A percentile compares a stretch with the other conserved stretches of the same genome.
Evolutionary conservation across 1,140 invertebrate genomes (phyloP).

Genomic region (Cydia pomonella): DNA sequence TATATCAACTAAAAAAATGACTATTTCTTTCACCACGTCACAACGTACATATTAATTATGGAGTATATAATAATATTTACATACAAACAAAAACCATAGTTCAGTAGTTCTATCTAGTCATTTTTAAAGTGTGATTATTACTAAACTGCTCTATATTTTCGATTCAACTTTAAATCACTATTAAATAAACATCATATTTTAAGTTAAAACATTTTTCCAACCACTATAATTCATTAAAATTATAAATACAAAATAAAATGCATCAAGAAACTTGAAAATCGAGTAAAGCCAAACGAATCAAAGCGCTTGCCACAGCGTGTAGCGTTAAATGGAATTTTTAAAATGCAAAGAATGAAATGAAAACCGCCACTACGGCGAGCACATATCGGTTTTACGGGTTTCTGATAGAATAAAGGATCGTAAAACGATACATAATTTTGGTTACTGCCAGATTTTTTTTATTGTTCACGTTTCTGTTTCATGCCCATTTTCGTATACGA

Average conservation of each 20-base stretch:
- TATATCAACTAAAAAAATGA: too few relatives aligned
- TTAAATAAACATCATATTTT: too few relatives aligned
- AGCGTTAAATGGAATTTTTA: conserved; percentile 29
- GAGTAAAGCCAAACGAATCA: conserved; percentile 11
- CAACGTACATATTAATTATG: too few relatives aligned
- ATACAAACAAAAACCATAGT: too few relatives aligned
- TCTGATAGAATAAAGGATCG: conserved; percentile 2
- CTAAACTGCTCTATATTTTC: too few relatives aligned
- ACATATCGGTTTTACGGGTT: conserved; percentile 11
- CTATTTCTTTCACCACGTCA: too few relatives aligned
- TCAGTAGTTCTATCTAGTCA: too few relatives aligned
- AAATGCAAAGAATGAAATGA: conserved; percentile 30
- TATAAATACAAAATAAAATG: neutral
- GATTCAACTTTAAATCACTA: too few relatives aligned
- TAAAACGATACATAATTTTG: neutral
- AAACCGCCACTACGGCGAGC: conserved; percentile 13
- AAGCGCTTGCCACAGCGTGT: conserved; percentile 26
- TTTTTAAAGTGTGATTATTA: too few relatives aligned
- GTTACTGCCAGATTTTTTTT: neutral
- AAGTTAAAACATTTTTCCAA: neutral
- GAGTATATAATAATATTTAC: too few relatives aligned
- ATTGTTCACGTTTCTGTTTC: neutral
- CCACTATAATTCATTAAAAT: neutral
- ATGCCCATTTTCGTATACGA: neutral
- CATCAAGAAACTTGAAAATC: neutral